Conservation (phyloP, 2,888 invertebrate species). For the Andrena chrysosceles region DNA sequence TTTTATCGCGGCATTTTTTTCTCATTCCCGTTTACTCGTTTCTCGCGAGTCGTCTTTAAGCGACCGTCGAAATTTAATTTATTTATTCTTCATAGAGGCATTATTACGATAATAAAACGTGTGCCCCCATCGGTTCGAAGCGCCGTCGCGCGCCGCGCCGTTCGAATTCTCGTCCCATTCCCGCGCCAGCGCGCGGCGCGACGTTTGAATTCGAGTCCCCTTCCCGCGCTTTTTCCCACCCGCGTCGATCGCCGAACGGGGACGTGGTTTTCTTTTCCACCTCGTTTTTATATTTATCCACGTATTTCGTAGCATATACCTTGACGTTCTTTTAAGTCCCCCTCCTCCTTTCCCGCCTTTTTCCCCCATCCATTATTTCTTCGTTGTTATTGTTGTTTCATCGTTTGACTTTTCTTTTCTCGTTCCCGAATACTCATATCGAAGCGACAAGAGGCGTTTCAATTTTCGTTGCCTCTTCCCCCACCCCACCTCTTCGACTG, state of each 20-base stretch:
- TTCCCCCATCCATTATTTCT: slow-evolving; percentile 31
- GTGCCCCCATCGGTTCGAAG: slow-evolving; percentile 29
- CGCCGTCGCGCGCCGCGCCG: slow-evolving; percentile 6
- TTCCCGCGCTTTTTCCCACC: slow-evolving; percentile 35
- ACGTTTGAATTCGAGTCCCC: slow-evolving; percentile 3
- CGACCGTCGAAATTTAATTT: slow-evolving; percentile 16
- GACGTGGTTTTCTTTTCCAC: slow-evolving; percentile 3
- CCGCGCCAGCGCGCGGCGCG: background rate
- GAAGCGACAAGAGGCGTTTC: slow-evolving; percentile 26
- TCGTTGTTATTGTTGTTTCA: slow-evolving; percentile 27
- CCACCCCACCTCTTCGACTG: background rate
- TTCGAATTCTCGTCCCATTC: slow-evolving; percentile 5
- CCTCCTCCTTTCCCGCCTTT: slow-evolving; percentile 3
- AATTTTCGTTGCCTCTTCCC: slow-evolving; percentile 29
- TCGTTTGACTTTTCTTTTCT: slow-evolving; percentile 32
- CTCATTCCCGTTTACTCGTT: slow-evolving; percentile 40
- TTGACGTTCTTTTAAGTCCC: slow-evolving; percentile 7
- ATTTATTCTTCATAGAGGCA: slow-evolving; percentile 44
- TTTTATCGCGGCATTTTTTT: slow-evolving; percentile 38
- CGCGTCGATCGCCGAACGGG: slow-evolving; percentile 15
- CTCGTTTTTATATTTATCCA: slow-evolving; percentile 39
- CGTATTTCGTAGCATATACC: slow-evolving; percentile 3
- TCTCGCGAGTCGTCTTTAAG: slow-evolving; percentile 21
- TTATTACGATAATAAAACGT: slow-evolving; percentile 30
- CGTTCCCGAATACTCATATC: slow-evolving; percentile 63